Evolutionary conservation across 2,113 vertebrate genomes (phyloP).

Genomic region (Alexandromys fortis): DNA sequence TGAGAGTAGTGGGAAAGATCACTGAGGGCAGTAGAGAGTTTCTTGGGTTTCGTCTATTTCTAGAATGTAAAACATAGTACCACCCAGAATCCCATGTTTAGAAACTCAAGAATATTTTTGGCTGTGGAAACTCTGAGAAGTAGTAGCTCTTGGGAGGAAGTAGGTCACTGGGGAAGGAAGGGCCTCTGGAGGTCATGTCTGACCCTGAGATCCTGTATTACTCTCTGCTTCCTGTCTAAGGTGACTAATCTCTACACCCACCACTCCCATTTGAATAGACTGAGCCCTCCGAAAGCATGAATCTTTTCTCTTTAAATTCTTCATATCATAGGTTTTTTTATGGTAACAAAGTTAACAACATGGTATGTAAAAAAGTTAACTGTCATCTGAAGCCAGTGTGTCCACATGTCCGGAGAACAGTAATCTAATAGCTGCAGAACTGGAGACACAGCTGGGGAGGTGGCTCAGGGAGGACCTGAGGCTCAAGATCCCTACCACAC

Average conservation of each 20-base stretch:
- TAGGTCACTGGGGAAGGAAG: neutral
- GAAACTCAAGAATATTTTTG: neutral
- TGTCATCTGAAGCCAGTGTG: neutral
- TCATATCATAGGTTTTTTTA: neutral
- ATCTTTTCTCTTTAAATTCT: neutral
- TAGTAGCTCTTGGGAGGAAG: neutral
- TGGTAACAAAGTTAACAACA: neutral
- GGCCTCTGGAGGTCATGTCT: neutral
- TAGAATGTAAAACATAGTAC: neutral
- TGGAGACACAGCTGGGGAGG: neutral
- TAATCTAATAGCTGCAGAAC: neutral
- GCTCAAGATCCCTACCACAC: neutral
- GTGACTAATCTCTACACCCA: neutral
- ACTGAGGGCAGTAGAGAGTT: too few species aligned
- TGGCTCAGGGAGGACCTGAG: neutral
- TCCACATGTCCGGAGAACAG: neutral
- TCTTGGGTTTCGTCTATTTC: neutral
- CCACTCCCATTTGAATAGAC: neutral
- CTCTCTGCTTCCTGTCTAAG: neutral
- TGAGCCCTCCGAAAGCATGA: neutral
- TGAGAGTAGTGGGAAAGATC: neutral
- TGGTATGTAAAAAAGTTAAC: neutral
- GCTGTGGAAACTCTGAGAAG: too few species aligned
- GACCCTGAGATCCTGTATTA: neutral
- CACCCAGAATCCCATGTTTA: neutral